phyloP scores from a whole-genome alignment of 2,113 vertebrate genomes.

The Tachysurus vachellii region DNA sequence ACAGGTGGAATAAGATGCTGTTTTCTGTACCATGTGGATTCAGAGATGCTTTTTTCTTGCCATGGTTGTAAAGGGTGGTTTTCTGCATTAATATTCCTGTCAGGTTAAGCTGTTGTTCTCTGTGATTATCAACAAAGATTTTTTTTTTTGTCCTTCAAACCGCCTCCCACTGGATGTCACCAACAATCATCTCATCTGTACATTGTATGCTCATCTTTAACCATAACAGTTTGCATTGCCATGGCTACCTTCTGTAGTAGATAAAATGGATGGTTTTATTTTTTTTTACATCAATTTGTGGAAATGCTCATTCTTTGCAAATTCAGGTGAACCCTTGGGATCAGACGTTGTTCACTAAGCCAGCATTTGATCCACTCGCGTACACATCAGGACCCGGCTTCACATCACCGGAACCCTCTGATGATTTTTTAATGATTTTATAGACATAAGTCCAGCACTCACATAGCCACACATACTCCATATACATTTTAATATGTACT shows the following conservation, averaged over 20 bases:
- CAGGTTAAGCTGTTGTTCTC: not conserved
- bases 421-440: slow-evolving; percentile 24
- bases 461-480: not conserved
- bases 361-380: not conserved
- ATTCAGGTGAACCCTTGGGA: not conserved
- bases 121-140: not conserved
- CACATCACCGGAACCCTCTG: slow-evolving; percentile 3
- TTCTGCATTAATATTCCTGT: not conserved
- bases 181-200: too few relatives aligned
- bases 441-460: not conserved
- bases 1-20: not conserved
- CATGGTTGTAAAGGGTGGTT: not conserved
- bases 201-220: not conserved
- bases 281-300: not conserved
- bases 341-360: not conserved
- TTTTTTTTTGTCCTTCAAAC: not conserved
- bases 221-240: not conserved
- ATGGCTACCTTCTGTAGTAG: not conserved
- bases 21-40: not conserved
- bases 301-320: not conserved
- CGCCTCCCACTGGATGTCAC: not conserved
- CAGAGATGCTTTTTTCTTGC: not conserved
- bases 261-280: not conserved
- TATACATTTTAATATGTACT: not conserved
- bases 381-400: not conserved